Base-by-base conservation (phyloP, 2,113 vertebrate species). In the Callorhinus ursinus region DNA sequence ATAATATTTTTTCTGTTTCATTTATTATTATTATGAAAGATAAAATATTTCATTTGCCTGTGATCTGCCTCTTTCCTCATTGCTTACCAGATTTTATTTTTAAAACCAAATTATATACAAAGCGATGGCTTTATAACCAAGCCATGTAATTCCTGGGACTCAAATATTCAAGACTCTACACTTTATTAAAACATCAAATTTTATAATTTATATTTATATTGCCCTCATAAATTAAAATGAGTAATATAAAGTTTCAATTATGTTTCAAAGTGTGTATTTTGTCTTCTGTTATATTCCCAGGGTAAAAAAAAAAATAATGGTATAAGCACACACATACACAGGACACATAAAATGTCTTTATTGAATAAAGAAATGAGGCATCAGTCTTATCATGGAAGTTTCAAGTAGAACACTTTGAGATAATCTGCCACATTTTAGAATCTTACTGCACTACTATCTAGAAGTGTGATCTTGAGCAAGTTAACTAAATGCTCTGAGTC, bases 41-140 rank as follows among this genome's bases (percentile, higher is more conserved):
- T 31, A 76, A 89, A 82, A 16, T 49, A 57, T 36, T 33, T 24
- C 4, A 36, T 51, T 95, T 93, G 22, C n/a, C 82, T 93, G 74
- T 81, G 0, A 77, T 36, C 15, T 82, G 4, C 21, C 2, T 61
- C 5, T 90, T 89, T 83, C 19, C 90, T 90, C 7, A 80, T 72
- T 65, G 28, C 7, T 89, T 55, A 80, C 31, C 13, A 88, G 49
- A 77, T 71, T 92, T 94, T 90, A 95, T 18, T 72, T 90, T 95
- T 91, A 82, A 88, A 86, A 16, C 7, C 80, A 88, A 79, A 65
- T 36, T n/a, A n/a, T 12, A 33, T 31, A 72, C 10, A 53, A 65
- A 39, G 11, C 3, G 26, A 81, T 42, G 87, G 1, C 6, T 86
- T 95, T 79, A 77, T 36, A 93, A 80, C 4, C 72, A 71, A 84